Base-by-base conservation (phyloP, 2,888 invertebrate species). In the Drosophila algonquin region DNA sequence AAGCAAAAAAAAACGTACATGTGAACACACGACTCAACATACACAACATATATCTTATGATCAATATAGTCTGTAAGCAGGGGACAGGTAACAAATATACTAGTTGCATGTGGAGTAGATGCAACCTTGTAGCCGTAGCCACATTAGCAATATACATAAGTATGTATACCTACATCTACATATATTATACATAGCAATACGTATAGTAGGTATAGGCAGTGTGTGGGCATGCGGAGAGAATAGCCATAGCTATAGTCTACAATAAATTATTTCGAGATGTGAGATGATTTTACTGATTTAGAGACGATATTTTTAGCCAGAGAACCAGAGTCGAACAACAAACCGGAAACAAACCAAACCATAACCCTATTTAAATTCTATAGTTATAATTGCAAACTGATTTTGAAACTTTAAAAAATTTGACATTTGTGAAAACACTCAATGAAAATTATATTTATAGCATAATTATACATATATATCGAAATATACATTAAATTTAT, bases 381-480 rank as follows among this genome's bases (percentile, higher is more conserved):
- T 67, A 67, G 65, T 46, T 65, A 55, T 55, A 65, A 65, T 67
- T 65, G 27, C 44, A 47, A 45, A 65, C 51, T 67, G 50, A 67
- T 67, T 67, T 67, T 56, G 67, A 50, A 32, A 32, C 32, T 12
- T 50, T 65, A 9, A 32, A 54, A 55, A 51, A 67, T 67, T 67
- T 46, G 45, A 46, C 32, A 35, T n/a, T n/a, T n/a, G n/a, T n/a
- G n/a, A n/a, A n/a, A n/a, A 21, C 48, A 44, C 12, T 67, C 46
- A 46, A 32, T 24, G 51, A 45, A 71, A 48, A 53, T 18, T 5
- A 71, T 71, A 71, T 63, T 70, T 71, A 71, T 71, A 71, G 72
- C 56, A 72, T 71, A 71, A 71, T 70, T 71, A 71, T 71, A 71
- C 63, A 71, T 62, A 63, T n/a, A 47, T 68, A 68, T 52, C 52